Evolutionary conservation across 2,113 vertebrate species (phyloP), one percentile per base, ranked within the genome.

Genomic region (Mustela lutreola): DNA sequence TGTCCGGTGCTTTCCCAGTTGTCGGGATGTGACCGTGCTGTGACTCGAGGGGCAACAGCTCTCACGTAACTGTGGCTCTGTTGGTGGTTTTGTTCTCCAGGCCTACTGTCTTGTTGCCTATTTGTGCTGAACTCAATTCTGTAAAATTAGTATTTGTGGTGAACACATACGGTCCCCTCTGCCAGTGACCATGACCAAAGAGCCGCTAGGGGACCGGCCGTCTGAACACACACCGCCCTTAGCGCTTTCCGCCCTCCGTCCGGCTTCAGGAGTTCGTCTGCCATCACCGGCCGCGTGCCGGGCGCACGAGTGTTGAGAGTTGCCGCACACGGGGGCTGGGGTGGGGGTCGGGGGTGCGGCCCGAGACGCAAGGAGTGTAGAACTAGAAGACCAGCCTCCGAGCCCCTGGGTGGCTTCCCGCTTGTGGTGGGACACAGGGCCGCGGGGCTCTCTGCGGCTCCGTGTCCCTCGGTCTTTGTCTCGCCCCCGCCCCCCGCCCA

Each of bases 251-350:
- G 15, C 58, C 19, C 48, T 22, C 19, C 11, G 58, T 19, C 45
- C 33, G 22, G 26, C 10, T 15, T 45, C 4, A 22, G 76, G 31
- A 36, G 11, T 9, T 12, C 50, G 7, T 5, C 19, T 31, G 6
- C 26, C 0, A 4, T 65, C 18, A 48, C 7, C 45, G 2, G 1
- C 5, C 1, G 1, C 12, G 31, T 58, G 28, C 39, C 5, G 1
- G 14, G 65, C 16, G 28, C 16, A 3, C 1, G 18, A 28, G 31
- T 0, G 8, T 19, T 10, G 16, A 8, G 9, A 0, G 0, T 2
- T 9, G 42, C 3, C 3, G 19, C 63, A 0, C 0, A 1, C 7
- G 9, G 2, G 56, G 56, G 53, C 53, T 53, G 53, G 15, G 58
- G 58, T 22, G 42, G 36, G 63, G 26, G 11, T 1, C 2, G 1